Evolutionary conservation across 2,113 vertebrate species (phyloP), one percentile per base, ranked within the genome.

Genomic region (Patagioenas fasciata): DNA sequence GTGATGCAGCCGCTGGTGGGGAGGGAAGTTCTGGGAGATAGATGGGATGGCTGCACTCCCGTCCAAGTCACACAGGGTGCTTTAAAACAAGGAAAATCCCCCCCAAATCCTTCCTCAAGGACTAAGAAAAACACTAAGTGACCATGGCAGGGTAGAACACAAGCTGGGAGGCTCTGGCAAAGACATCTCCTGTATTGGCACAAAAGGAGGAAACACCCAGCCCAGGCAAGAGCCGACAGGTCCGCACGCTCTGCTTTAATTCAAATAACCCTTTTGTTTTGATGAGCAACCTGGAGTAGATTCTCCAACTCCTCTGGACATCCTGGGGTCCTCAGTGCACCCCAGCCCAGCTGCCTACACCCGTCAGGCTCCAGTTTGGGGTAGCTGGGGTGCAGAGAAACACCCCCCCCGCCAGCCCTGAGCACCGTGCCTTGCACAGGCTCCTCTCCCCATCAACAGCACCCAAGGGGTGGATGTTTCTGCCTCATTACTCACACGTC

Each of bases 1-100:
- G 1, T 1, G 4, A 26, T 3, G 0, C 0, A 2, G 70, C 5
- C 7, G 6, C 44, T 44, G 18, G 2, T 1, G 2, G 13, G 31
- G 60, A 69, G 48, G 12, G 57, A 14, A 80, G 26, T 5, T 34
- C 48, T 7, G 2, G 67, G 54, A 32, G 29, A 6, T 9, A 32
- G 29, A 6, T 9, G 48, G 26, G 36, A 50, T 7, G 54, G 64
- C 24, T 19, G 13, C 4, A 3, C n/a, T 24, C 3, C 0, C 0
- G 14, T 12, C 38, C 65, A 38, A 44, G 67, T 26, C 51, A 26
- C 1, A 5, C 3, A 0, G 6, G 15, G 42, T 32, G n/a, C 57
- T 64, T 62, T 75, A 60, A 86, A 84, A 40, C 10, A 50, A 31
- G 4, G 31, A 28, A 83, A 80, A 86, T 19, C 23, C 25, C 48